phyloP scores from a whole-genome alignment of 2,113 vertebrate genomes.

The Marcusenius ussheri region DNA sequence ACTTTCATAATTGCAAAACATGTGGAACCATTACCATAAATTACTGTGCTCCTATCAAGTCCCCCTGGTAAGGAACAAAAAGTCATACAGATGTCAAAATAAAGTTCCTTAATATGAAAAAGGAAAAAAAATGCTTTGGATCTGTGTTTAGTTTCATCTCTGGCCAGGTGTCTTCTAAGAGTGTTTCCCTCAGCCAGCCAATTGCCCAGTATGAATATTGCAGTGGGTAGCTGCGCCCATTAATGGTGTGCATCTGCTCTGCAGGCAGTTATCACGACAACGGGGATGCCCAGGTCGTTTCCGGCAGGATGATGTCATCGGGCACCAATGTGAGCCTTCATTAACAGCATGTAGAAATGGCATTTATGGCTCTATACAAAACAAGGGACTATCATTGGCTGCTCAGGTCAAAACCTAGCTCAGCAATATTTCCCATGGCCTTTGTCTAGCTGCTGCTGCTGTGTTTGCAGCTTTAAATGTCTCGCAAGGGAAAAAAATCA shows the following conservation, averaged over 20 bases:
- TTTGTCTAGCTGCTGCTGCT: not conserved
- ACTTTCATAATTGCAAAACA: constrained; percentile 1
- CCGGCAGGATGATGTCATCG: constrained; percentile 13
- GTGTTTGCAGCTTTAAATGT: not conserved
- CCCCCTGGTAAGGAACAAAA: not conserved
- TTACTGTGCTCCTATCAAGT: not conserved
- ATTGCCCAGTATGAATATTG: not conserved
- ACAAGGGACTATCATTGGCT: not conserved
- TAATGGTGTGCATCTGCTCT: not conserved
- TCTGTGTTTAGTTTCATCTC: not conserved
- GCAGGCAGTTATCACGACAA: constrained; percentile 55
- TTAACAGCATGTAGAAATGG: constrained; percentile 15
- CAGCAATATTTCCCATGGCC: not conserved
- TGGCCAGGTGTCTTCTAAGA: not conserved
- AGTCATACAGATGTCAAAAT: constrained; percentile 2
- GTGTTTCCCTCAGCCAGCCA: not conserved
- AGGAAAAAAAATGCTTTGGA: not conserved
- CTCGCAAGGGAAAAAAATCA: not conserved
- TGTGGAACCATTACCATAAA: not conserved
- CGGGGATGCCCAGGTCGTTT: constrained; percentile 31
- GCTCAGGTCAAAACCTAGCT: not conserved
- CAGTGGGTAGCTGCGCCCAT: not conserved
- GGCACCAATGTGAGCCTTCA: constrained; percentile 18
- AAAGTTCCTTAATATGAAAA: not conserved
- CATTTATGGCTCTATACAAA: not conserved